phyloP scores from a whole-genome alignment of 2,113 vertebrate genomes.

The Crotalus horridus region DNA sequence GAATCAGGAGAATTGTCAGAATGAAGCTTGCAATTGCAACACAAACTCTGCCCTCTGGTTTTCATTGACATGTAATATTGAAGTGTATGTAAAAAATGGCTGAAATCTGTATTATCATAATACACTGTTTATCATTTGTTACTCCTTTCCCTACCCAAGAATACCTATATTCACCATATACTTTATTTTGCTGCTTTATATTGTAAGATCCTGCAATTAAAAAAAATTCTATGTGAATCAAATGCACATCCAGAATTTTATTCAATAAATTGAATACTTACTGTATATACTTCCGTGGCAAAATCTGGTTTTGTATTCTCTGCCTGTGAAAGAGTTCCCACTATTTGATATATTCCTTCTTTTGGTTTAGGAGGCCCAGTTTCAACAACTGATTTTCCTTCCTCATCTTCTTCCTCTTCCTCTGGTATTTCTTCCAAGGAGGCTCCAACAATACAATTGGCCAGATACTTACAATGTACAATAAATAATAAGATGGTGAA shows the following conservation, averaged over 20 bases:
- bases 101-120: background rate
- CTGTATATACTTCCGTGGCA: slow-evolving; percentile 72
- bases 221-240: background rate
- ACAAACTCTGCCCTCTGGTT: background rate
- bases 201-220: background rate
- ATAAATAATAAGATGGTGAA: background rate
- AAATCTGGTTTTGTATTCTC: slow-evolving; percentile 38
- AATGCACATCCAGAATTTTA: background rate
- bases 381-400: slow-evolving; percentile 35
- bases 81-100: background rate
- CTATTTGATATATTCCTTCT: slow-evolving; percentile 72
- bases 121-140: background rate
- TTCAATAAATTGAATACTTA: slow-evolving; percentile 59
- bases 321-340: slow-evolving; percentile 74
- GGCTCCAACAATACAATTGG: slow-evolving; percentile 63
- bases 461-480: slow-evolving; percentile 74
- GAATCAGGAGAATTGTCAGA: no score
- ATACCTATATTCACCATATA: background rate
- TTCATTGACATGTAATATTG: background rate
- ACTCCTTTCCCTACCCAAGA: background rate
- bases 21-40: no score
- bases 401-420: slow-evolving; percentile 52
- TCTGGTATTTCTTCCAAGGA: slow-evolving; percentile 57
- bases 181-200: background rate
- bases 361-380: background rate